Conservation (phyloP, 2,888 invertebrate genomes). For the Melanophora roralis region DNA sequence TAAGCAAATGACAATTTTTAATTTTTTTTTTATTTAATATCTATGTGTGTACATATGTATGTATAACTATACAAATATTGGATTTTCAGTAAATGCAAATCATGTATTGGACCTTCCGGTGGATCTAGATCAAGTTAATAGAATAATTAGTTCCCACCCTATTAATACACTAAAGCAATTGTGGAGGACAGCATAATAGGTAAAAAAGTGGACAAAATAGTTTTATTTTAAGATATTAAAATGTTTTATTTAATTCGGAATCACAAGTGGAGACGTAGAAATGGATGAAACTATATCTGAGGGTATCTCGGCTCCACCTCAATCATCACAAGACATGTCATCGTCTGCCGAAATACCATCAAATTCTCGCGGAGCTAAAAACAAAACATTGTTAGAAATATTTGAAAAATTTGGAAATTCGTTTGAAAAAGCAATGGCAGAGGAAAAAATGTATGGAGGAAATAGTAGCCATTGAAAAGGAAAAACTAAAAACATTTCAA, state of each 20-base stretch:
- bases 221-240: not conserved
- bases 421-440: not conserved
- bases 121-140: not conserved
- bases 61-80: not conserved
- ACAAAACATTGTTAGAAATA: not conserved
- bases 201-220: not conserved
- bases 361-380: not conserved
- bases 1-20: too few relatives aligned
- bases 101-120: not conserved
- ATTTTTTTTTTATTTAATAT: too few relatives aligned
- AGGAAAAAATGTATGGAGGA: constrained; percentile 11
- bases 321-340: not conserved
- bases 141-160: constrained; percentile 2
- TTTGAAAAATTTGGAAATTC: too few relatives aligned
- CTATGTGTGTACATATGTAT: not conserved
- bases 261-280: too few relatives aligned
- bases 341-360: not conserved
- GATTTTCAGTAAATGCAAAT: constrained; percentile 1
- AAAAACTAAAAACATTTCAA: constrained; percentile 8
- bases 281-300: too few relatives aligned
- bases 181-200: constrained; percentile 7
- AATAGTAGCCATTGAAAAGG: not conserved
- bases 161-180: not conserved
- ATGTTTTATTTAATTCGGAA: too few relatives aligned
- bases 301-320: not conserved